Conservation (phyloP, 2,888 invertebrate genomes). For the Elegia similella region DNA sequence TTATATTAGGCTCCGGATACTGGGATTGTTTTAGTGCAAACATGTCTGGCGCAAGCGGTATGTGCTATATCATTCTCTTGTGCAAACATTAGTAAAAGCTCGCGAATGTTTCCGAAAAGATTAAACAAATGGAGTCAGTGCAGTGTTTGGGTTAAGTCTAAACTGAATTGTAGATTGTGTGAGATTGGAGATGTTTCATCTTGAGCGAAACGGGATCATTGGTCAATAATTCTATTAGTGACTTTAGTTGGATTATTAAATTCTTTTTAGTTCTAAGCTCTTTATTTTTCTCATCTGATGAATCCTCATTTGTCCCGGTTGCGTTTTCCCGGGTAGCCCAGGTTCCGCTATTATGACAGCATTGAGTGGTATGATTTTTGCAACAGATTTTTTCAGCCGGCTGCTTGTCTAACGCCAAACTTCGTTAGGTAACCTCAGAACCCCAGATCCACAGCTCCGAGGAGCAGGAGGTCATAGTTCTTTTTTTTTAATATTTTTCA, state of each 20-base stretch:
- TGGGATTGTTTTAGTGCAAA: conserved; percentile 50
- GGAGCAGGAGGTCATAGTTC: too few species aligned
- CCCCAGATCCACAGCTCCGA: too few species aligned
- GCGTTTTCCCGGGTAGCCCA: too few species aligned
- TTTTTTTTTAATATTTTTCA: too few species aligned
- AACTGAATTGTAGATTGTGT: conserved; percentile 11
- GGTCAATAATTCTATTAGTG: background rate
- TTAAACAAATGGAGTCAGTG: conserved; percentile 48
- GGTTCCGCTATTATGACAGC: too few species aligned
- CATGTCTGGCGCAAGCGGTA: conserved; percentile 47
- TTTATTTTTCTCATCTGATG: too few species aligned
- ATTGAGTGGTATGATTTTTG: too few species aligned
- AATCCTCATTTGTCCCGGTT: too few species aligned
- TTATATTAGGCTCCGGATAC: conserved; percentile 34
- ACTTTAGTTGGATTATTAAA: background rate
- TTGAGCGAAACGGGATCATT: background rate
- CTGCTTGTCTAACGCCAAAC: too few species aligned
- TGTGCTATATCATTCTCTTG: conserved; percentile 65
- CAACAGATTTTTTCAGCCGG: too few species aligned
- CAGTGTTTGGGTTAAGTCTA: conserved; percentile 23
- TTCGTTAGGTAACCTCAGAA: too few species aligned
- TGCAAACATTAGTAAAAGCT: conserved; percentile 59
- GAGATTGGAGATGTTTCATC: background rate
- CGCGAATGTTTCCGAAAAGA: conserved; percentile 44
- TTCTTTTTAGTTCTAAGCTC: background rate